Conservation (phyloP, 2,888 invertebrate species). For the Papilio elwesi region DNA sequence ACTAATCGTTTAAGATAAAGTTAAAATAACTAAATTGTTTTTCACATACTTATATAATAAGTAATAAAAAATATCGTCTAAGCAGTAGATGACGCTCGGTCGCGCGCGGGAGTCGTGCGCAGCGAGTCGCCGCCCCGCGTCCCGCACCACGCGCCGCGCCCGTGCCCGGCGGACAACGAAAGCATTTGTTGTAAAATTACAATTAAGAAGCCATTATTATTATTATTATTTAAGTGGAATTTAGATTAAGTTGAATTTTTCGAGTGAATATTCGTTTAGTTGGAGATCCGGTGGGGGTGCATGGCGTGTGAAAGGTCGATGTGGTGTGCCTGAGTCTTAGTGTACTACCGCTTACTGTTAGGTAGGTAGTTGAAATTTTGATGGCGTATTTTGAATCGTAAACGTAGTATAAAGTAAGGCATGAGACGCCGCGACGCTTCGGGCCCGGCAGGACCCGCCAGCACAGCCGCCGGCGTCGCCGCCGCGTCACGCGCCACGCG, state of each 20-base stretch:
- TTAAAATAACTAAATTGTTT: constrained; percentile 73
- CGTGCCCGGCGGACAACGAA: constrained; percentile 79
- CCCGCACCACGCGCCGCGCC: constrained; percentile 56
- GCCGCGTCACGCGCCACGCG: constrained; percentile 44
- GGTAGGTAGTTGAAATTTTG: constrained; percentile 84
- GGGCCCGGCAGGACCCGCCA: constrained; percentile 51
- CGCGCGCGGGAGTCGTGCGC: constrained; percentile 55
- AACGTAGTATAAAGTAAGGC: constrained; percentile 76
- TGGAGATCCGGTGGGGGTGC: constrained; percentile 78
- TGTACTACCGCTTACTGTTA: constrained; percentile 84
- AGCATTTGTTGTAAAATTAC: constrained; percentile 83
- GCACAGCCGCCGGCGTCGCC: constrained; percentile 56
- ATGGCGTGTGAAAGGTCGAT: constrained; percentile 70
- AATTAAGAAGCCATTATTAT: constrained; percentile 82
- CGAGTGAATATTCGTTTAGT: constrained; percentile 81
- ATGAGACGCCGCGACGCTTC: constrained; percentile 76
- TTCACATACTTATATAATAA: constrained; percentile 81
- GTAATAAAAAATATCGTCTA: constrained; percentile 74
- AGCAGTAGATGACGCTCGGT: constrained; percentile 72
- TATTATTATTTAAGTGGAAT: constrained; percentile 77
- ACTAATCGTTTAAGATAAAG: constrained; percentile 68
- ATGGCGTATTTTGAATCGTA: constrained; percentile 82
- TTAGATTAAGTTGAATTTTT: constrained; percentile 83
- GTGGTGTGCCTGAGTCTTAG: constrained; percentile 82
- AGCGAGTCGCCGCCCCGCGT: constrained; percentile 55